phyloP scores from a whole-genome alignment of 2,888 invertebrate genomes.

The Lathronympha strigana region DNA sequence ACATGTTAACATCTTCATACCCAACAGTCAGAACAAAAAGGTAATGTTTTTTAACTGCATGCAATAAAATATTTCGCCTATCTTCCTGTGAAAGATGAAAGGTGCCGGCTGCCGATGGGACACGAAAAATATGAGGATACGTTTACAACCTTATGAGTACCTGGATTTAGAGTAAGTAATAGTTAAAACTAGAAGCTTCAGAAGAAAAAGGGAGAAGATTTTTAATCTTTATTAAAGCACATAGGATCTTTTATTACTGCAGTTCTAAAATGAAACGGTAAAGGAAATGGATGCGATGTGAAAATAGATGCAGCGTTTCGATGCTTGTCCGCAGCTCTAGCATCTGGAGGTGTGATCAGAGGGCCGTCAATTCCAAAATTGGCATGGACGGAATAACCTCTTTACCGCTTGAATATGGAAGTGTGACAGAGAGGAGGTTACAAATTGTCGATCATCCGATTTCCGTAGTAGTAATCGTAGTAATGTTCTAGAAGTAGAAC shows the following conservation, averaged over 20 bases:
- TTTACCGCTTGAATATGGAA: too few species aligned
- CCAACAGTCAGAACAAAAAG: conserved; percentile 3
- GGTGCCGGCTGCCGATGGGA: conserved; percentile 15
- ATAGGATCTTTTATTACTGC: neutral
- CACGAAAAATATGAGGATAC: conserved; percentile 38
- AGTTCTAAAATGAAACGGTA: neutral
- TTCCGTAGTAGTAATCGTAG: too few species aligned
- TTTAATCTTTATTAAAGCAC: neutral
- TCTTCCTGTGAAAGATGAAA: conserved; percentile 22
- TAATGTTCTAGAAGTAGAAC: too few species aligned
- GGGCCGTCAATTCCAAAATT: too few species aligned
- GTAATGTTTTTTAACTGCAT: conserved; percentile 27
- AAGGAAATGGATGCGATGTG: conserved; percentile 5
- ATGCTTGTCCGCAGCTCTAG: neutral
- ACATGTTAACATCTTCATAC: conserved; percentile 5
- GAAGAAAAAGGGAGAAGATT: neutral
- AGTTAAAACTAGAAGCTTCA: neutral
- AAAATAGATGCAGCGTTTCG: conserved; percentile 3
- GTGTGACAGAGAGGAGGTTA: too few species aligned
- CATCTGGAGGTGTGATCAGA: neutral
- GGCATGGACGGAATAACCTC: too few species aligned
- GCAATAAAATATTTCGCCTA: conserved; percentile 26
- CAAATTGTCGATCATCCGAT: too few species aligned
- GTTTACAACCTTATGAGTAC: conserved; percentile 21
- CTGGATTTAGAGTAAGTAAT: conserved; percentile 14